Base-by-base conservation (phyloP, 2,797 vertebrate genomes). In the Notamacropus eugenii region DNA sequence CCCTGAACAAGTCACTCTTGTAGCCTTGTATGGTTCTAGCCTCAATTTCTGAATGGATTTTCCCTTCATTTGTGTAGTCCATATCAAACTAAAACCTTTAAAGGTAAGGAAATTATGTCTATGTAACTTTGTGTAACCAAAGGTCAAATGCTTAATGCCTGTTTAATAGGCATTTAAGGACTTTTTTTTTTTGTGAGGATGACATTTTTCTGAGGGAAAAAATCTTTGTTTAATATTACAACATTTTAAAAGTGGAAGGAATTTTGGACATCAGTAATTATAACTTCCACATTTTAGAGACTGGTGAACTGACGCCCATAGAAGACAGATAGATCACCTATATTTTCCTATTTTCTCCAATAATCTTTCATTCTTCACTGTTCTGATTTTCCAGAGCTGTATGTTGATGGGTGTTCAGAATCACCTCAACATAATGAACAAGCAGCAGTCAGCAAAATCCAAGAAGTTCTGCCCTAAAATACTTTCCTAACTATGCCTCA, bases 1-100 rank as follows among this genome's bases (percentile, higher is more conserved):
- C 95, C 92, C 28, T 92, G 54, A 96, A 31, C 54, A 92, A 91
- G 91, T 1, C 1, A 93, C 62, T 93, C 87, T 46, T 58, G 40
- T 91, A 67, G 92, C 19, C 94, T 94, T 92, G 58, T 55, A 22
- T 40, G 94, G 56, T 50, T 27, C 93, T 1, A 82, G 31, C 9
- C 52, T 91, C 55, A 91, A 82, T 55, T 28, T 62, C n/a, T 67
- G 58, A 34, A 95, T 55, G 90, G n/a, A 46, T 34, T 57, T 90
- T 93, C 91, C 50, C 50, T 62, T 16, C 14, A 59, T 54, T 19
- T 55, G 10, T 67, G 9, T 58, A 94, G 19, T 93, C 29, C n/a
- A 14, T 16, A n/a, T 19, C 50, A 94, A 40, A 93, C 46, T 87
- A 91, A 9, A 94, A 92, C 93, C 93, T 92, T 90, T 93, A 11